Percentiles rank a stretch among this genome's conserved stretches.
Conservation (phyloP, 2,113 vertebrate species). For the Charadrius vociferus region DNA sequence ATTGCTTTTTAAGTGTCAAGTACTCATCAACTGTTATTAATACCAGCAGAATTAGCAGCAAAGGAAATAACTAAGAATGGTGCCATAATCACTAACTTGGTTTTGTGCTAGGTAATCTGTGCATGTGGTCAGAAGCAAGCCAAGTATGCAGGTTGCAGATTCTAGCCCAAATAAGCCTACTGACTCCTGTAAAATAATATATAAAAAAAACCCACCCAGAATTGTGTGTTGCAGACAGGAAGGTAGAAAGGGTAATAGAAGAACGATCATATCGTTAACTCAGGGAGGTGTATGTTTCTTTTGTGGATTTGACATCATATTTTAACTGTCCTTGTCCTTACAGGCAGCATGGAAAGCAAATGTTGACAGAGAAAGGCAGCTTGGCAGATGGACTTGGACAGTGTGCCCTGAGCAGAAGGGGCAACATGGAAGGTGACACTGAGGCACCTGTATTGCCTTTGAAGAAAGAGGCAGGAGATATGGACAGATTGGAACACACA, state of each 20-base stretch:
- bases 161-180: background rate
- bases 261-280: background rate
- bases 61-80: background rate
- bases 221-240: background rate
- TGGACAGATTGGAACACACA: background rate
- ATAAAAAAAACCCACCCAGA: rapidly evolving
- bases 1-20: background rate
- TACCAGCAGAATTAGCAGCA: background rate
- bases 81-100: background rate
- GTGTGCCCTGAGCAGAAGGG: background rate
- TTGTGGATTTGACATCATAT: background rate
- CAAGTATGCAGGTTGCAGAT: background rate
- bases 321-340: background rate
- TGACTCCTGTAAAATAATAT: background rate
- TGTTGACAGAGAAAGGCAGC: background rate
- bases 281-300: rapidly evolving
- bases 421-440: background rate
- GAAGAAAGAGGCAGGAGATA: background rate
- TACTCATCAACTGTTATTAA: background rate
- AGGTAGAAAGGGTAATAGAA: background rate
- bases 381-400: background rate
- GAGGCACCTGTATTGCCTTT: background rate
- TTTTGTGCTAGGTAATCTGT: background rate
- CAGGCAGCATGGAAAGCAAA: background rate
- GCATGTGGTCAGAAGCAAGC: background rate